Percentiles rank a stretch among this genome's conserved stretches.
phyloP scores from a whole-genome alignment of 2,888 invertebrate genomes.

The Panopea generosa region DNA sequence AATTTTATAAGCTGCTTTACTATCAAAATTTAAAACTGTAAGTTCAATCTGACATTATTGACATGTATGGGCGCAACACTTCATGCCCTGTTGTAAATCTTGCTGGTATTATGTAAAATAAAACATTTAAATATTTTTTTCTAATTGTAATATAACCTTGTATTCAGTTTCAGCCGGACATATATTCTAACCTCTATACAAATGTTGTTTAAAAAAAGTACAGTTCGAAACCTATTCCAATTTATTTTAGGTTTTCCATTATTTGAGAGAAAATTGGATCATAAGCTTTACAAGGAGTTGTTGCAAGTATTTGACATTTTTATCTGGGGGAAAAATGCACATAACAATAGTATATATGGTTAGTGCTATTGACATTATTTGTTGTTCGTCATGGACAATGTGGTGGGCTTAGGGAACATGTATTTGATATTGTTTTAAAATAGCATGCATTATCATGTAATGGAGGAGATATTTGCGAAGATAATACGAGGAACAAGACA shows the following conservation, averaged over 20 bases:
- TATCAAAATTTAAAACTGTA: too few species aligned
- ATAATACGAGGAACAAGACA: background rate
- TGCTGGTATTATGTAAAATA: background rate
- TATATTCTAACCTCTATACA: background rate
- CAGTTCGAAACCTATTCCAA: background rate
- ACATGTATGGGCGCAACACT: too few species aligned
- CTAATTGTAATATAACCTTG: background rate
- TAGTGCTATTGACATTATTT: too few species aligned
- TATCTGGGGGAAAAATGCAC: background rate
- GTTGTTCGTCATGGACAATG: too few species aligned
- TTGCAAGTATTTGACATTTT: slow-evolving; percentile 10
- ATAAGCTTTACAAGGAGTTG: slow-evolving; percentile 5
- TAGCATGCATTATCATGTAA: background rate
- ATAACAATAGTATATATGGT: too few species aligned
- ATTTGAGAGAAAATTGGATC: slow-evolving; percentile 1
- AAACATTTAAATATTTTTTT: background rate
- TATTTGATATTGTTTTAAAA: background rate
- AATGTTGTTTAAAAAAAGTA: background rate
- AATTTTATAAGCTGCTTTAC: too few species aligned
- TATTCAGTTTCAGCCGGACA: slow-evolving; percentile 1
- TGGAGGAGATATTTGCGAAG: background rate
- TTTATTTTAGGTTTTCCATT: slow-evolving; percentile 4
- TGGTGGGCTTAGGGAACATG: too few species aligned
- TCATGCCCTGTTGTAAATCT: slow-evolving; percentile 3
- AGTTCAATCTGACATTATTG: too few species aligned